Evolutionary conservation across 2,113 vertebrate genomes (phyloP).

Genomic region (Oreochromis tanganicae): DNA sequence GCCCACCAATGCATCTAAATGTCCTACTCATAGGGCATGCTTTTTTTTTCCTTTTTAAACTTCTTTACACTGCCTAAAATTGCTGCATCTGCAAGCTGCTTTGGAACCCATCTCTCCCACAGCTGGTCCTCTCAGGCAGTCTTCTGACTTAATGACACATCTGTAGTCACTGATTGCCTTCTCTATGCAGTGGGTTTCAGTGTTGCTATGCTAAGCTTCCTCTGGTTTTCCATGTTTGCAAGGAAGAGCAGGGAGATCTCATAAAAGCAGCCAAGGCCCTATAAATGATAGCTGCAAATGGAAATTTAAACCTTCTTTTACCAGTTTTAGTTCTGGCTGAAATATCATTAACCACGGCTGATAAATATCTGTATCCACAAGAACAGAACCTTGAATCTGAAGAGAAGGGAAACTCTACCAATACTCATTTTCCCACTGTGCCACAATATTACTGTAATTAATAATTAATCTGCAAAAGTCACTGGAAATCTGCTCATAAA

Average conservation of each 20-base stretch:
- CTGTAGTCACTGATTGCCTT: neutral
- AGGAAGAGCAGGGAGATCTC: neutral
- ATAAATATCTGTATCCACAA: neutral
- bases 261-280: neutral
- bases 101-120: neutral
- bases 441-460: neutral
- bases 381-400: neutral
- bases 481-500: neutral
- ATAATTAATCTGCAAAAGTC: neutral
- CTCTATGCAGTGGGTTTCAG: neutral
- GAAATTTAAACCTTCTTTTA: neutral
- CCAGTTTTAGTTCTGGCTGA: neutral
- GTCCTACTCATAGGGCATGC: neutral
- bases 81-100: neutral
- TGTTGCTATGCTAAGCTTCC: neutral
- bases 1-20: neutral
- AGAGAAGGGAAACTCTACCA: neutral
- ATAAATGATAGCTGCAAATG: accelerated
- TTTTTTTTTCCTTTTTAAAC: neutral
- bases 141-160: neutral
- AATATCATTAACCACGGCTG: neutral
- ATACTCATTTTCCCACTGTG: neutral
- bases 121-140: neutral
- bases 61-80: neutral
- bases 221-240: neutral